These are phyloP conservation scores for Mantis religiosa DNA, from an alignment of 2,888 invertebrate genomes.

Conservation along the genomic window DNA sequence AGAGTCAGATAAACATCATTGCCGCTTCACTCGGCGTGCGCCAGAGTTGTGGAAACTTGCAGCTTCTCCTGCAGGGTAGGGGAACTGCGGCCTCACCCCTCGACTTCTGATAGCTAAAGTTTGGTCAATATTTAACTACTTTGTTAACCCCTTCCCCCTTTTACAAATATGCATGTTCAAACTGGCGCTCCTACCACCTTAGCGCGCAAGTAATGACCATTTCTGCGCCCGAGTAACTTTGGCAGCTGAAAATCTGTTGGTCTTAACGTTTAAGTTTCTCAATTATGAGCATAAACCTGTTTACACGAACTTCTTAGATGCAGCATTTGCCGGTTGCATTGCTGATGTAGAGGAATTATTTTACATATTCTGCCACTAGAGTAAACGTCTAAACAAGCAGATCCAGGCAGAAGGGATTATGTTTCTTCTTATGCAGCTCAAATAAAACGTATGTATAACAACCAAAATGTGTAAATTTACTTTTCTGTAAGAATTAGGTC, in stretches of 20 bases:
- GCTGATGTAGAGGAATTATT: too few relatives aligned
- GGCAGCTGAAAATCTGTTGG: background rate
- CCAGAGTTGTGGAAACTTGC: conserved; percentile 8
- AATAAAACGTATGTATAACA: too few relatives aligned
- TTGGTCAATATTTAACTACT: conserved; percentile 14
- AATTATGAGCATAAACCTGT: background rate
- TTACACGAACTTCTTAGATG: background rate
- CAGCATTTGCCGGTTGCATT: background rate
- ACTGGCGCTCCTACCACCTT: background rate
- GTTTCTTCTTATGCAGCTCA: too few relatives aligned
- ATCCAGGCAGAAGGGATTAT: too few relatives aligned
- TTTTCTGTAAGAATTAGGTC: too few relatives aligned
- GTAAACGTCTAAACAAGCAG: too few relatives aligned
- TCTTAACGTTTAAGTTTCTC: background rate
- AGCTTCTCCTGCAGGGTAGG: background rate
- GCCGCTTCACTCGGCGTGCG: background rate
- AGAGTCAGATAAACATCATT: conserved; percentile 12
- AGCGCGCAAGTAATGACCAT: background rate
- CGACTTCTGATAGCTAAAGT: background rate
- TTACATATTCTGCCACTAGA: too few relatives aligned
- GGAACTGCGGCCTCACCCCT: background rate
- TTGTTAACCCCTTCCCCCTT: background rate
- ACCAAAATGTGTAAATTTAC: too few relatives aligned
- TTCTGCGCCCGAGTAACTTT: background rate
- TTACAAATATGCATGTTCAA: background rate